Base-by-base conservation (phyloP, 2,797 vertebrate species). In the Sebastes kiyomatsui region DNA sequence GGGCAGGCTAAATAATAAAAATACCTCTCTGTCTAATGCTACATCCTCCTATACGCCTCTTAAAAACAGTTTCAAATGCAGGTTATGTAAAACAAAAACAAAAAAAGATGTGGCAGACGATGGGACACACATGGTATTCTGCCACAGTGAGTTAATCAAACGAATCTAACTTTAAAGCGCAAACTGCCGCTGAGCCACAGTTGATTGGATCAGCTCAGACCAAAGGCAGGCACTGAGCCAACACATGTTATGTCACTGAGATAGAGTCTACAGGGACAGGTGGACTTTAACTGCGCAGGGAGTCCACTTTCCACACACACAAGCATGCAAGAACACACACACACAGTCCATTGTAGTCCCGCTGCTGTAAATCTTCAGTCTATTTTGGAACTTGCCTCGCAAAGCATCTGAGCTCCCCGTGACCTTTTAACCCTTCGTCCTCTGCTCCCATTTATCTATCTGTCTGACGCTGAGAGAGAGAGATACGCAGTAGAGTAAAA, bases 351-450 rank as follows among this genome's bases (percentile, higher is more conserved):
- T 94, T 93, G 93, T 93, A 82, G 91, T 94, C 75, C 87, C 59
- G 2, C 76, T 28, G 75, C 75, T 78, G 61, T 68, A 70, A 66
- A 67, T 82, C 30, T 62, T 30, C 4, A 8, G 55, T 87, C 93
- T 95, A 94, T 95, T 96, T 95, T 91, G 8, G 79, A 93, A 82
- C 81, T 68, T 93, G 94, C 88, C 92, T 87, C 35, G 82, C 76
- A 14, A 88, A 93, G 92, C 74, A 94, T 95, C 69, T 66, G 52
- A 77, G 84, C 80, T 65, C 20, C 20, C 68, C 8, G 27, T 86
- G 89, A 90, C 90, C 92, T 90, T 84, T 85, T 87, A 83, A 93
- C 90, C 91, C 87, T 68, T 77, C 52, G 80, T 90, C 81, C 84
- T 77, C 54, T 56, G 16, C 77, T 82, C 58, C 25, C 20, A 77